Evolutionary conservation across 2,113 vertebrate species (phyloP).

Genomic region (Lampris megalopsis): DNA sequence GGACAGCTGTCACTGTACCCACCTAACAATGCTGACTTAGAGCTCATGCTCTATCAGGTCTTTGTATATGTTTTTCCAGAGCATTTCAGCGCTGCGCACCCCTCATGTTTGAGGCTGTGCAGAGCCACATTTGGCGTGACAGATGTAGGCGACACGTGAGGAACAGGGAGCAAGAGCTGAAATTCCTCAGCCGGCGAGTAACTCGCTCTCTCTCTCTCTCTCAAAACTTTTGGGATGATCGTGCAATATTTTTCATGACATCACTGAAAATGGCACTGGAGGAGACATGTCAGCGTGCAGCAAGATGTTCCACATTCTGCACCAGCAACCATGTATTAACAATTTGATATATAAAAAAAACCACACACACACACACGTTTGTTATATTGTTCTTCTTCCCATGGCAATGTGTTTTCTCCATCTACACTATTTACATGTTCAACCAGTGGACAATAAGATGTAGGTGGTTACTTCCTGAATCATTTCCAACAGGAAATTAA

Average conservation of each 20-base stretch:
- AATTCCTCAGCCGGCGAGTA: slow-evolving; percentile 41
- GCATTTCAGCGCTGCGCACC: slow-evolving; percentile 70
- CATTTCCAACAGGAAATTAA: slow-evolving; percentile 82
- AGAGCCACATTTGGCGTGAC: slow-evolving; percentile 70
- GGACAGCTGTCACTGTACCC: slow-evolving; percentile 75
- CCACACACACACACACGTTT: not conserved
- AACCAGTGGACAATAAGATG: slow-evolving; percentile 76
- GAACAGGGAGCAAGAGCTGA: slow-evolving; percentile 58
- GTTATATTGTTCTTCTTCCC: slow-evolving; percentile 43
- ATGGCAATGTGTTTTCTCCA: slow-evolving; percentile 70
- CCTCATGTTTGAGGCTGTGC: slow-evolving; percentile 62
- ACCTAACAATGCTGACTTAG: slow-evolving; percentile 78
- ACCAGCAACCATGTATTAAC: not conserved
- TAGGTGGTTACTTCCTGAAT: slow-evolving; percentile 82
- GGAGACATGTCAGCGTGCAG: not conserved
- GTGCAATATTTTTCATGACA: slow-evolving; percentile 25
- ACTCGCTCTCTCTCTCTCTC: slow-evolving; percentile 42
- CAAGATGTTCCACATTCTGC: not conserved
- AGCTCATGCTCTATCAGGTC: slow-evolving; percentile 70
- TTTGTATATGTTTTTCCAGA: slow-evolving; percentile 77
- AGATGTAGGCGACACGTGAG: slow-evolving; percentile 69
- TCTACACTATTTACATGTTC: slow-evolving; percentile 73
- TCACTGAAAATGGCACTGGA: not conserved
- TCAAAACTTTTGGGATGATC: slow-evolving; percentile 39
- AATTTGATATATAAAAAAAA: not conserved